Evolutionary conservation across 2,888 invertebrate genomes (phyloP), one percentile per base, ranked within the genome.

Genomic region (Drosophila nigricruria): DNA sequence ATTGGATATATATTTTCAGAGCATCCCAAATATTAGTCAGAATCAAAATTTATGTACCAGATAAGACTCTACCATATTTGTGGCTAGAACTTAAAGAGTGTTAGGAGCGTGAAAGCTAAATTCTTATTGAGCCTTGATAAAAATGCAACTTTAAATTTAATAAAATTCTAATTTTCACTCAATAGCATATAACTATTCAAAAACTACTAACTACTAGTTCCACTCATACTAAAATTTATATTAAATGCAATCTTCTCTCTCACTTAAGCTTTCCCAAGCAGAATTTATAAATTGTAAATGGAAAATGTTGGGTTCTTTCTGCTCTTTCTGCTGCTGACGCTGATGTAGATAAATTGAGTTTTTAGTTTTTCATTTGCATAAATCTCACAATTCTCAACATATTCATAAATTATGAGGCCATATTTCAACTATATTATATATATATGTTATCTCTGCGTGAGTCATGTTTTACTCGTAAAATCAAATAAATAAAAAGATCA

Each of bases 371-470:
- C 52, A 57, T 61, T 61, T 38, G 36, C 56, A 70, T 73, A 53
- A 70, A 70, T 70, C 53, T 59, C 9, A 3, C 8, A 50, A 34
- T 23, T 58, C 53, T 42, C 52, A 63, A 45, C 67, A 57, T 67
- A 53, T 67, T 59, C 34, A 73, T 53, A 77, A 77, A 67, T 68
- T 32, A 68, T 58, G 63, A 45, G 43, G 32, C 16, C 75, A 69
- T 69, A 78, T 61, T 60, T 76, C 64, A 68, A 34, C 34, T 16
- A 9, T 34, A 47, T 40, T 10, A 38, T 25, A 25, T 45, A 34
- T 25, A 38, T 10, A 38, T 16, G 45, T 38, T 38, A n/a, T 53
- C n/a, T 20, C n/a, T 32, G 66, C 40, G 36, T 59, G 50, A 34
- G 30, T 60, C 52, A 53, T 57, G 47, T 36, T 47, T 56, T 25